A percentile compares a stretch with the other conserved stretches of the same genome.
Conservation (phyloP, 2,888 invertebrate genomes). For the Dichetophora obliterata region DNA sequence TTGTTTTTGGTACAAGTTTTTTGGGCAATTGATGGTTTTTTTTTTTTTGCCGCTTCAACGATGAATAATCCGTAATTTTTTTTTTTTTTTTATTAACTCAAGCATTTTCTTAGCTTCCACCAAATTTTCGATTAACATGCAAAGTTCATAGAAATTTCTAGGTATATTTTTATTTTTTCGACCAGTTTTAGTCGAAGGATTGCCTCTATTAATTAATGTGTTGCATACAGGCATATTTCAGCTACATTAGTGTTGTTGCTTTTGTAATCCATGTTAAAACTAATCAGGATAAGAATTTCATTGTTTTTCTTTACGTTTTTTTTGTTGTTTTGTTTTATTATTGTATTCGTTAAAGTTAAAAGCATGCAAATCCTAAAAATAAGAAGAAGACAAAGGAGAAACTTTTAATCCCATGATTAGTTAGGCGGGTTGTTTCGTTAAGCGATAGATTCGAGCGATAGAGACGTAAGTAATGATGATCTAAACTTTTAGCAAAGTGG, state of each 20-base stretch:
- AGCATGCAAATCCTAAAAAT: not conserved
- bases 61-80: not conserved
- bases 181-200: not conserved
- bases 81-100: not conserved
- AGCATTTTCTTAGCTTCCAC: slow-evolving; percentile 18
- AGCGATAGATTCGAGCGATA: slow-evolving; percentile 14
- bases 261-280: slow-evolving; percentile 19
- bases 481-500: not conserved
- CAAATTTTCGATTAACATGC: slow-evolving; percentile 36
- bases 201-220: slow-evolving; percentile 34
- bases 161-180: not conserved
- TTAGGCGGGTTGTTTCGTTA: not conserved
- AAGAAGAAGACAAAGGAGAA: not conserved
- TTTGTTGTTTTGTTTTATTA: too few species aligned
- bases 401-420: slow-evolving; percentile 28
- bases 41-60: not conserved
- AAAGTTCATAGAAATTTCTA: not conserved
- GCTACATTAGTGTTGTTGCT: not conserved
- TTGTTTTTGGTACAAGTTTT: not conserved
- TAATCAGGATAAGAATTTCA: slow-evolving; percentile 20
- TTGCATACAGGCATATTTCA: slow-evolving; percentile 24
- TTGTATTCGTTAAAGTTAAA: not conserved
- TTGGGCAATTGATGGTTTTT: not conserved
- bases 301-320: not conserved
- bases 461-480: slow-evolving; percentile 1